Percentiles rank a stretch among this genome's conserved stretches.
Conservation (phyloP, 2,888 invertebrate species). For the Sphaerophoria rueppellii region DNA sequence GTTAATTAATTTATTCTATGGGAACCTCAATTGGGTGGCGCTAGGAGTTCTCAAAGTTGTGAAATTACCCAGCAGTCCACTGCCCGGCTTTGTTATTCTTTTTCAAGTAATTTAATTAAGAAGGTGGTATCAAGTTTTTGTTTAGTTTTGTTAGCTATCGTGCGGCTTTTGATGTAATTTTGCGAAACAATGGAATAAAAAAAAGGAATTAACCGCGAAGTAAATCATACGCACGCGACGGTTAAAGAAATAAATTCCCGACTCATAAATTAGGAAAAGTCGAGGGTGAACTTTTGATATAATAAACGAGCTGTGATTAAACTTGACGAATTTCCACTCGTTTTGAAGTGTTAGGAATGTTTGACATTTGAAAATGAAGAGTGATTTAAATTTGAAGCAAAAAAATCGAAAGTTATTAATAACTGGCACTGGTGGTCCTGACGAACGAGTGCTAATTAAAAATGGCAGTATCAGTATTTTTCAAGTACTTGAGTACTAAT, state of each 20-base stretch:
- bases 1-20: slow-evolving; percentile 38
- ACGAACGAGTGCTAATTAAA: too few species aligned
- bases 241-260: neutral
- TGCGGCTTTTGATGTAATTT: slow-evolving; percentile 5
- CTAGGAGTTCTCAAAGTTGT: neutral
- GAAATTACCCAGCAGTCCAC: slow-evolving; percentile 14
- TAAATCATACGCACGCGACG: slow-evolving; percentile 23
- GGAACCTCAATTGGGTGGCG: too few species aligned
- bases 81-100: neutral
- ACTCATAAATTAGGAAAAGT: neutral
- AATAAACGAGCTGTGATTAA: neutral
- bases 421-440: too few species aligned
- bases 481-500: too few species aligned
- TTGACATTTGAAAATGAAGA: too few species aligned
- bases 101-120: slow-evolving; percentile 31
- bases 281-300: neutral
- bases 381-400: too few species aligned
- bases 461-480: too few species aligned
- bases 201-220: neutral
- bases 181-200: too few species aligned
- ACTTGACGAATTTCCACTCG: neutral
- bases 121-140: slow-evolving; percentile 10
- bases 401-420: too few species aligned
- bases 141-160: slow-evolving; percentile 4
- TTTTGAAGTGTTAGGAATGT: too few species aligned